phyloP scores from a whole-genome alignment of 2,113 vertebrate genomes.

The rat (Rattus norvegicus) region DNA sequence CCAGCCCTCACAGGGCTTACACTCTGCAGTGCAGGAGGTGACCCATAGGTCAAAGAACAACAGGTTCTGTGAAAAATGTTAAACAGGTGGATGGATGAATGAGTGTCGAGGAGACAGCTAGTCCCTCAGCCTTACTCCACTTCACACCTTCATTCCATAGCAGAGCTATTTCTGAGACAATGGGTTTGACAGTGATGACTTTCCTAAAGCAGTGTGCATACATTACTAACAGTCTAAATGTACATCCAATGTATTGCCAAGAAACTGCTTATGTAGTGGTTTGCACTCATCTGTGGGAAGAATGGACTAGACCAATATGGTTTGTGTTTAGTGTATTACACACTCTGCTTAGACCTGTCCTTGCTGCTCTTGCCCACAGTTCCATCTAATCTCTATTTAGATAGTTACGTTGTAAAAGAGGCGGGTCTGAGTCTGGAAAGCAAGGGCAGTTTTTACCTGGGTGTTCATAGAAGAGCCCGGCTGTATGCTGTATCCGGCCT shows the following conservation, averaged over 20 bases:
- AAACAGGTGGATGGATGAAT: not conserved
- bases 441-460: not conserved
- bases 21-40: not conserved
- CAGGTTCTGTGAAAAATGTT: not conserved
- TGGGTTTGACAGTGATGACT: not conserved
- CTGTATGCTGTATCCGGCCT: no score
- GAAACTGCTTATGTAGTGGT: not conserved
- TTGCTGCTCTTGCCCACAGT: not conserved
- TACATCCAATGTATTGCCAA: not conserved
- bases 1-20: not conserved
- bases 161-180: not conserved
- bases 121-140: not conserved
- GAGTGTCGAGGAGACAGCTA: not conserved
- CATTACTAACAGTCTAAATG: not conserved
- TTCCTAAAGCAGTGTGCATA: not conserved
- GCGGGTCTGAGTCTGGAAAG: not conserved
- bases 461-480: not conserved
- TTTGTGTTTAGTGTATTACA: not conserved
- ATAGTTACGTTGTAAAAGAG: not conserved
- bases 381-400: not conserved
- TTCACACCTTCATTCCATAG: slow-evolving; percentile 16
- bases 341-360: not conserved
- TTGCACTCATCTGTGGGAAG: not conserved
- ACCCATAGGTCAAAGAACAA: not conserved
- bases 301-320: not conserved